These are phyloP conservation scores for Myotis planiceps DNA, from an alignment of 2,797 vertebrate species.

Conservation along the genomic window DNA sequence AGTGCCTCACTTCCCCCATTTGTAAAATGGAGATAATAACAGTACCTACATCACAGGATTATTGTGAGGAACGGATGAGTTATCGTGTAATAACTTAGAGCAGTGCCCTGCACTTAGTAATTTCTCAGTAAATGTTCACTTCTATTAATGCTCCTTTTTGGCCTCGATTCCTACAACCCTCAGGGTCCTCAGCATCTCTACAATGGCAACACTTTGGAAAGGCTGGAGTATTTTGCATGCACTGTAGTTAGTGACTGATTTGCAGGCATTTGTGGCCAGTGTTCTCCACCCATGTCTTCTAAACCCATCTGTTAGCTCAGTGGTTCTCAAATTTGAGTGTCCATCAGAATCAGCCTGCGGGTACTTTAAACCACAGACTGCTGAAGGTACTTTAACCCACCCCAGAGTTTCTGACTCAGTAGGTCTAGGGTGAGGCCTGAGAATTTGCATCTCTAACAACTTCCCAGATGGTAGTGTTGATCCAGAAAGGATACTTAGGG, in stretches of 20 bases:
- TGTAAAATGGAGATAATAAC: neutral
- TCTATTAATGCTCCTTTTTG: neutral
- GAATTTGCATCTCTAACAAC: neutral
- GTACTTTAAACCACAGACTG: neutral
- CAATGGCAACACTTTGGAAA: neutral
- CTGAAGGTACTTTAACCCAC: no score
- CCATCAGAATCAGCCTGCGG: neutral
- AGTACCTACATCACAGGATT: neutral
- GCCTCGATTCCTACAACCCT: neutral
- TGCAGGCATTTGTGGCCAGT: neutral
- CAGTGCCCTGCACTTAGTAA: neutral
- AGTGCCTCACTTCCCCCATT: neutral
- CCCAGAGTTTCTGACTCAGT: neutral
- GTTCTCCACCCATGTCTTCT: neutral
- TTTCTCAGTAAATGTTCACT: neutral
- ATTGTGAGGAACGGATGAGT: neutral
- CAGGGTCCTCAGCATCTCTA: neutral
- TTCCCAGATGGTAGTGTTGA: neutral
- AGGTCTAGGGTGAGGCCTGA: neutral
- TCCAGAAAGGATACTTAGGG: neutral
- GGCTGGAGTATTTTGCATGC: neutral
- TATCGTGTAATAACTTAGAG: neutral
- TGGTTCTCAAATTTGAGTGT: neutral
- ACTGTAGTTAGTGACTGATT: neutral
- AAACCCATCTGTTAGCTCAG: neutral